These are phyloP conservation scores for Malurus leucopterus DNA, from an alignment of 2,797 vertebrate genomes.

Conservation along the genomic window DNA sequence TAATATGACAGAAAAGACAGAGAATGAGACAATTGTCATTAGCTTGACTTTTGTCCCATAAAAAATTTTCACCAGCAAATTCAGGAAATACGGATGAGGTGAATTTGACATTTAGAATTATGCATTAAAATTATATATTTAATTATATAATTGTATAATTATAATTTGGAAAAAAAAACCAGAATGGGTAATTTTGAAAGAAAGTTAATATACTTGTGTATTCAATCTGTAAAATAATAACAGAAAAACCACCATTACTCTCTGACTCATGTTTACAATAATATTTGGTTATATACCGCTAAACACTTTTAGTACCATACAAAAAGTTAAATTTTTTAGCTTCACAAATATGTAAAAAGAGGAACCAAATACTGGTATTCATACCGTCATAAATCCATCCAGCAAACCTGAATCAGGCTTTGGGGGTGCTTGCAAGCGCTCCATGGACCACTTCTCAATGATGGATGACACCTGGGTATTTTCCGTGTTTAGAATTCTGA, in stretches of 20 bases:
- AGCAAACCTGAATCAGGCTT: constrained; percentile 96
- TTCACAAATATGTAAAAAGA: background rate
- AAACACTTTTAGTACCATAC: background rate
- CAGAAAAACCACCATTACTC: background rate
- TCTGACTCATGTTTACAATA: background rate
- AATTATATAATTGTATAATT: background rate
- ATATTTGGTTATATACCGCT: background rate
- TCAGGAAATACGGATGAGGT: background rate
- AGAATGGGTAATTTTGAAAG: background rate
- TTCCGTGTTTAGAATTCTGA: constrained; percentile 94
- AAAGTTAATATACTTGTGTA: background rate
- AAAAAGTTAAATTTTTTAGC: background rate
- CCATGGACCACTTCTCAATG: constrained; percentile 98
- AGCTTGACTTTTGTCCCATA: background rate
- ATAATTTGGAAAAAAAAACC: background rate
- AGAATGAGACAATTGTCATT: background rate
- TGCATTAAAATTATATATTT: too few relatives aligned
- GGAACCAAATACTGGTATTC: constrained; percentile 42
- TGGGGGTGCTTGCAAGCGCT: constrained; percentile 92
- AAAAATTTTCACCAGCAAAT: background rate
- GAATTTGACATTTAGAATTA: background rate
- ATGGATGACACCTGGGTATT: constrained; percentile 93
- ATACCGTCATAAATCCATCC: constrained; percentile 98
- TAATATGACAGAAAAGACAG: background rate
- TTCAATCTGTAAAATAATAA: background rate